A percentile compares a stretch with the other conserved stretches of the same genome.
Evolutionary conservation across 2,113 vertebrate genomes (phyloP).

Genomic region (Trematocara marginatum): DNA sequence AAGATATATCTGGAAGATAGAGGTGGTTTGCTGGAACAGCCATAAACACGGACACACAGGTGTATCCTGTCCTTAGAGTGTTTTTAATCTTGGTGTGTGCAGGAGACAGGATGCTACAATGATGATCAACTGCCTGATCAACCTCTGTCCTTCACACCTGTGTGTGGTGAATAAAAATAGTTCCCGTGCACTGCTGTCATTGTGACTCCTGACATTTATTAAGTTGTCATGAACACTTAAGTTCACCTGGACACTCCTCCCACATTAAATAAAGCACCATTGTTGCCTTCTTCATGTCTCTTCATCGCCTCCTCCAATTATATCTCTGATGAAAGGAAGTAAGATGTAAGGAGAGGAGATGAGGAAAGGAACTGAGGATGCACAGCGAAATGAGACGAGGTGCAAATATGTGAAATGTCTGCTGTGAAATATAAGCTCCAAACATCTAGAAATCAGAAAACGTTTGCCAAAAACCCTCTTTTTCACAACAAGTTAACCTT

Average conservation of each 20-base stretch:
- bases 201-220: neutral
- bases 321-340: neutral
- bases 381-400: neutral
- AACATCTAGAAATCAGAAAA: neutral
- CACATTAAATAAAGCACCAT: neutral
- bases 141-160: neutral
- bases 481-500: neutral
- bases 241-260: neutral
- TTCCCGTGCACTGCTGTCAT: neutral
- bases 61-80: neutral
- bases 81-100: rapidly evolving
- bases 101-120: neutral
- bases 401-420: neutral
- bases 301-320: neutral
- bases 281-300: neutral
- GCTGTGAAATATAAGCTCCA: neutral
- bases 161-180: neutral
- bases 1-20: neutral
- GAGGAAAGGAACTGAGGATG: neutral
- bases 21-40: rapidly evolving
- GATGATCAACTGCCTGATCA: neutral
- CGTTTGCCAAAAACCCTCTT: rapidly evolving
- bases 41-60: neutral
- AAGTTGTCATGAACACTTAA: neutral
- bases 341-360: neutral